Conservation (phyloP, 1,140 invertebrate genomes). For the Cotesia chilonis region DNA sequence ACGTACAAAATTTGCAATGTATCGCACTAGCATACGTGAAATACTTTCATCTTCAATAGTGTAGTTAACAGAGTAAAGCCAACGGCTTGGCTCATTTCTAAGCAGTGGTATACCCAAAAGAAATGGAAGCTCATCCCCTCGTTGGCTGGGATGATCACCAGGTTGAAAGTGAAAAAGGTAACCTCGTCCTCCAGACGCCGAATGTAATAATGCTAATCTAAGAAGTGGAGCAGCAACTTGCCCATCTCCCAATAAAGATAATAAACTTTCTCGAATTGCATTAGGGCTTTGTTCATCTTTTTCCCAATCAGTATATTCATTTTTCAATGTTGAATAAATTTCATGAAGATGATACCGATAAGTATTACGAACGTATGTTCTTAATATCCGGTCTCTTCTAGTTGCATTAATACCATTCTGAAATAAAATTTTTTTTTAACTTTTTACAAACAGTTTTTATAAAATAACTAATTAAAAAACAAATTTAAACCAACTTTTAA, state of each 20-base stretch:
- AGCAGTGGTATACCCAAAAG: constrained; percentile 90
- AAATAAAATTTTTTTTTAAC: constrained; percentile 50
- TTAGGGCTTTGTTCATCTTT: constrained; percentile 78
- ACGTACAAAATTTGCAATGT: constrained; percentile 83
- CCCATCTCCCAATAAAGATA: constrained; percentile 82
- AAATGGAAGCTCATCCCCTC: constrained; percentile 95
- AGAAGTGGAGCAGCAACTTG: constrained; percentile 85
- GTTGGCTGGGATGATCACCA: constrained; percentile 79
- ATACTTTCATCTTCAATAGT: constrained; percentile 75
- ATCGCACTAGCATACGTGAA: constrained; percentile 79
- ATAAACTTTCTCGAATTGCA: constrained; percentile 64
- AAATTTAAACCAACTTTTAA: constrained; percentile 51
- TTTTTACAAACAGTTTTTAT: too few species aligned
- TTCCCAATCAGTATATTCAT: constrained; percentile 94
- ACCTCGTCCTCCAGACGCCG: constrained; percentile 77
- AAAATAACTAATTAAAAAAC: not conserved
- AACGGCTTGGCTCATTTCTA: constrained; percentile 52
- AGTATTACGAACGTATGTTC: constrained; percentile 87
- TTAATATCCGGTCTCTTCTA: constrained; percentile 81
- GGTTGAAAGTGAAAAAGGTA: constrained; percentile 90
- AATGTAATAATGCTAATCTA: constrained; percentile 81
- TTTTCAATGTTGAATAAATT: constrained; percentile 89
- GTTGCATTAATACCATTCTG: constrained; percentile 88
- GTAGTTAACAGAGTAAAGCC: constrained; percentile 71
- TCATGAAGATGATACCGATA: constrained; percentile 90